phyloP scores from a whole-genome alignment of 1,140 invertebrate genomes.

The Camponotus pennsylvanicus region DNA sequence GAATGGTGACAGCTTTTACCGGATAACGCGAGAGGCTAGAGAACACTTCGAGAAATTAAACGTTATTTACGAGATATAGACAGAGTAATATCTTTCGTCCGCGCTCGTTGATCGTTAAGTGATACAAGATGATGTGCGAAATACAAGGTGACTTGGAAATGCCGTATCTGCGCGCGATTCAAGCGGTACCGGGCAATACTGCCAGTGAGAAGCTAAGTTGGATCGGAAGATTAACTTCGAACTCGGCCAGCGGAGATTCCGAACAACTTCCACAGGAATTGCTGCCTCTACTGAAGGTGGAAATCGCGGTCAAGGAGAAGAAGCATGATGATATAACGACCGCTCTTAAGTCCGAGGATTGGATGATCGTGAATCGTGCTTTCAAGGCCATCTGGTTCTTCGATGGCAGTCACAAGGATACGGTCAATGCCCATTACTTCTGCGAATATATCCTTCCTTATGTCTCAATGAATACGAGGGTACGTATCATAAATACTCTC shows the following conservation, averaged over 20 bases:
- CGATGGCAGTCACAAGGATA: slow-evolving; percentile 46
- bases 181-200: slow-evolving; percentile 73
- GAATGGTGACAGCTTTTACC: neutral
- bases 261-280: slow-evolving; percentile 65
- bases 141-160: slow-evolving; percentile 28
- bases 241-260: neutral
- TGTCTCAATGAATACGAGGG: slow-evolving; percentile 74
- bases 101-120: neutral
- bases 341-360: slow-evolving; percentile 76
- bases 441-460: slow-evolving; percentile 68
- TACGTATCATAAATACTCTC: slow-evolving; percentile 73
- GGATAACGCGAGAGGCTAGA: neutral
- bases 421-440: slow-evolving; percentile 75
- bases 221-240: slow-evolving; percentile 55
- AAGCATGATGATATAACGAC: slow-evolving; percentile 64
- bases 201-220: slow-evolving; percentile 73
- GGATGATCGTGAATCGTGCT: slow-evolving; percentile 72
- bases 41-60: neutral
- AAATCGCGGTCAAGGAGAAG: slow-evolving; percentile 54
- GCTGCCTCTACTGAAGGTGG: slow-evolving; percentile 64
- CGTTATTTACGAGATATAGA: neutral
- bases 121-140: neutral
- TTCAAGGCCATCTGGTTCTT: slow-evolving; percentile 77
- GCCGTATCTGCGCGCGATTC: slow-evolving; percentile 76
- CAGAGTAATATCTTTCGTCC: neutral